Base-by-base conservation (phyloP, 2,797 vertebrate species). In the Tamandua tetradactyla region DNA sequence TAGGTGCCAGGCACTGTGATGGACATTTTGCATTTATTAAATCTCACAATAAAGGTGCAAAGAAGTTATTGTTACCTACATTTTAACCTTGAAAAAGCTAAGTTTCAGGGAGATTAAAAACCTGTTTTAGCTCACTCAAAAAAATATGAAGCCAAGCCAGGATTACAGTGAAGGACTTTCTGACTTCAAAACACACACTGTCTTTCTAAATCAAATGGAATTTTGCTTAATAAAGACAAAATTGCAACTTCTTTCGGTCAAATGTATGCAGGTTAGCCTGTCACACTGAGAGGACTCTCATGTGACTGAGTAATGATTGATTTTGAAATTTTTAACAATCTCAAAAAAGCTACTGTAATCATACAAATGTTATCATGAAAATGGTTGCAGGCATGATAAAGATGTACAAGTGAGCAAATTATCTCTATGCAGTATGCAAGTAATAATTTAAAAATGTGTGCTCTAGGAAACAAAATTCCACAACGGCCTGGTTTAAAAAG, bases 41-140 rank as follows among this genome's bases (percentile, higher is more conserved):
- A 15, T 10, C 13, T 72, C 81, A 61, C 12, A 71, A 37, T 57
- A 93, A 87, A 88, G 20, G 40, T 64, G 30, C 55, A 44, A 76
- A 37, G 25, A 82, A 61, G 72, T 69, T 91, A 79, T 93, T 79
- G 92, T 55, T 82, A 91, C 71, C 44, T 55, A 13, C 40, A 79
- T 52, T n/a, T 76, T 83, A 91, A 75, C 30, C 13, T 35, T 82
- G 78, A 89, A 44, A 87, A 90, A 55, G 76, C 14, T 55, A 27
- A 80, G 37, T 1, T 57, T 69, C 32, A 44, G 25, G 64, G 69
- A 90, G 15, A 79, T 93, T 52, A 57, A 94, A 88, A 94, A 69
- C 7, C 22, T 78, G n/a, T 81, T 44, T 47, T 86, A 57, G 49
- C 13, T 85, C 42, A 91, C 40, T 30, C 75, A 74, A 86, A 47